Conservation (phyloP, 2,797 vertebrate genomes). For the Knipowitschia caucasica region DNA sequence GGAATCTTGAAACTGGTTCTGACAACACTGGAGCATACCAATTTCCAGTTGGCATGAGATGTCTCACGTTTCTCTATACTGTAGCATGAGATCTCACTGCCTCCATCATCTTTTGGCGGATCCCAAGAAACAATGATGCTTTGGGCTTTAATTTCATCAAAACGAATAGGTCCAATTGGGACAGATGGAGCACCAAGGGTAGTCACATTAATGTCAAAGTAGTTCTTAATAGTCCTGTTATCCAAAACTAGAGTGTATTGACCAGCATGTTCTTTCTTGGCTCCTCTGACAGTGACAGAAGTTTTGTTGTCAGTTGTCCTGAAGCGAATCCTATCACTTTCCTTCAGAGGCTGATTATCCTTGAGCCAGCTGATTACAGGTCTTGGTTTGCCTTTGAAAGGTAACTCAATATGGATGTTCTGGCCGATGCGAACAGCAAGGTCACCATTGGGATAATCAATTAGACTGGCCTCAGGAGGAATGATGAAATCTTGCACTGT, state of each 20-base stretch:
- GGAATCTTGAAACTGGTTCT: constrained; percentile 91
- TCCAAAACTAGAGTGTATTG: constrained; percentile 94
- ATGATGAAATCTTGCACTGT: constrained; percentile 88
- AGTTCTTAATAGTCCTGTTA: constrained; percentile 85
- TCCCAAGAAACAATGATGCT: constrained; percentile 93
- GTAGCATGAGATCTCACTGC: constrained; percentile 94
- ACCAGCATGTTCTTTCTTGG: constrained; percentile 90
- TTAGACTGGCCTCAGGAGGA: constrained; percentile 86
- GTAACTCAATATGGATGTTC: constrained; percentile 89
- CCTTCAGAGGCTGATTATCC: constrained; percentile 88
- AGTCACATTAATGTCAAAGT: constrained; percentile 84
- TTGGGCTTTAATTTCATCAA: constrained; percentile 95
- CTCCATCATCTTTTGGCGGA: constrained; percentile 89
- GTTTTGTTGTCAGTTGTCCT: constrained; percentile 94
- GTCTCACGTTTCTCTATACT: constrained; percentile 95
- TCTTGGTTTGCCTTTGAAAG: constrained; percentile 94
- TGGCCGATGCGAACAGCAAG: constrained; percentile 89
- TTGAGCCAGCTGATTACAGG: constrained; percentile 92
- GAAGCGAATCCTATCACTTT: constrained; percentile 90
- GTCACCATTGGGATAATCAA: constrained; percentile 88
- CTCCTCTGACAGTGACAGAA: constrained; percentile 86
- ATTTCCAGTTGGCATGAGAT: constrained; percentile 93
- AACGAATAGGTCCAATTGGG: constrained; percentile 87
- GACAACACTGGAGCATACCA: constrained; percentile 93
- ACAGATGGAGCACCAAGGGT: constrained; percentile 88